Percentiles rank a stretch among this genome's conserved stretches.
Conservation (phyloP, 2,113 vertebrate species). For the Felis catus region F.catus_Fca126_mat1.0 CM031419.1:158374501-158375000, state of each 20-base stretch:
- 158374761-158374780: not conserved
- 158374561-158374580: not conserved
- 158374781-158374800: not conserved
- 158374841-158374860: not conserved
- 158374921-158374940: not conserved
- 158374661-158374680: not conserved
- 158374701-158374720: not conserved
- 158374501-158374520: not conserved
- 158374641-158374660: not conserved
- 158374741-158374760: not conserved
- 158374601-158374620: not conserved
- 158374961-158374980: not conserved
- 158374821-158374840: not conserved
- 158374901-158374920: not conserved
- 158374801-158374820: not conserved
- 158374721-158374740: not conserved
- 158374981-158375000: not conserved
- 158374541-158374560: conserved; percentile 4
- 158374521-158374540: not conserved
- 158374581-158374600: not conserved
- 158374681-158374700: not conserved
- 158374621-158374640: not conserved
- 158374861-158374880: not conserved
- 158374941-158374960: not conserved
- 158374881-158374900: not conserved